A percentile compares a stretch with the other conserved stretches of the same genome.
phyloP scores from a whole-genome alignment of 1,140 invertebrate genomes.

The Brachionus sp. region DNA sequence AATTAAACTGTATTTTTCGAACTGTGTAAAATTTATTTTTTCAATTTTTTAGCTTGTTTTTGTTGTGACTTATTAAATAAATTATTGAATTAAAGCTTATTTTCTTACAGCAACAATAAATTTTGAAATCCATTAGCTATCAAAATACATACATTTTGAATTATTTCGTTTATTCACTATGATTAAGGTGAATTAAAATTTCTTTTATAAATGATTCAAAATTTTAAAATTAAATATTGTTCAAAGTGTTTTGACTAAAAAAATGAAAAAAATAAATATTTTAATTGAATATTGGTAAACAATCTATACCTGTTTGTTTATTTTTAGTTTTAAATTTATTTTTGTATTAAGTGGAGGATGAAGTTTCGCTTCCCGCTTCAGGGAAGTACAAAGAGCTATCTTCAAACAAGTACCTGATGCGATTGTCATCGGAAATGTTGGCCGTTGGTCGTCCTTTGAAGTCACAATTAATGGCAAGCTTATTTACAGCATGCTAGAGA shows the following conservation, averaged over 20 bases:
- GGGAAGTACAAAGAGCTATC: conserved; percentile 1
- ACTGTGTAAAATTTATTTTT: neutral
- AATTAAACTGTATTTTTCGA: neutral
- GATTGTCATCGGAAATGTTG: neutral
- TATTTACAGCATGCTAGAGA: conserved; percentile 10
- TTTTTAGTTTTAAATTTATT: neutral
- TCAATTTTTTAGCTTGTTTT: neutral
- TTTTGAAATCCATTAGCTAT: neutral
- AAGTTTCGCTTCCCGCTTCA: neutral
- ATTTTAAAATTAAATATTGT: too few species aligned
- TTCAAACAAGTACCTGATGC: conserved; percentile 24
- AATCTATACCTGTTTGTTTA: neutral
- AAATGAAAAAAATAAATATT: neutral
- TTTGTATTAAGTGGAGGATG: neutral
- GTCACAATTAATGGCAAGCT: conserved; percentile 1
- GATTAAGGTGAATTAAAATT: too few species aligned
- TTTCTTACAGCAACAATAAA: neutral
- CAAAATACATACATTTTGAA: too few species aligned
- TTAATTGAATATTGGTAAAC: conserved; percentile 9
- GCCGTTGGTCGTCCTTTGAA: conserved; percentile 40
- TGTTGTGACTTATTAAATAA: neutral
- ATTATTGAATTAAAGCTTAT: neutral
- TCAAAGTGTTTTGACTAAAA: too few species aligned
- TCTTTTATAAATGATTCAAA: too few species aligned
- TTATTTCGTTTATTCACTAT: too few species aligned